Evolutionary conservation across 2,888 invertebrate species (phyloP).

Genomic region (Megaustenia siamemsis): DNA sequence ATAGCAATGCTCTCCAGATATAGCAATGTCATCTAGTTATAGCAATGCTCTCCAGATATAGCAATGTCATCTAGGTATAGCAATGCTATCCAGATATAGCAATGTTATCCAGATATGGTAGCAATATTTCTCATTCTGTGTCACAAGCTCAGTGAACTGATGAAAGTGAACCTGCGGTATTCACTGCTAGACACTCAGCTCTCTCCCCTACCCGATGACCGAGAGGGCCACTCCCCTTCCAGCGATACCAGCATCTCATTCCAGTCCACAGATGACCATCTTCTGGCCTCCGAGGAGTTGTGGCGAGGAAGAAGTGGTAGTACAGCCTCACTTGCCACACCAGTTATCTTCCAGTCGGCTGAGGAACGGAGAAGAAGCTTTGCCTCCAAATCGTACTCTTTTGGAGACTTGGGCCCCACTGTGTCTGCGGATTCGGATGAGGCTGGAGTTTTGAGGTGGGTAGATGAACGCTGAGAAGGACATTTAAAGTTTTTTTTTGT

Average conservation of each 20-base stretch:
- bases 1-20: no score
- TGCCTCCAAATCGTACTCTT: slow-evolving; percentile 66
- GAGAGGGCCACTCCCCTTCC: slow-evolving; percentile 55
- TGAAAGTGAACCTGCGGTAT: slow-evolving; percentile 68
- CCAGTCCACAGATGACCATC: slow-evolving; percentile 63
- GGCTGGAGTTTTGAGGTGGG: slow-evolving; percentile 55
- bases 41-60: no score
- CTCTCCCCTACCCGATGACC: slow-evolving; percentile 55
- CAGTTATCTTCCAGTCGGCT: slow-evolving; percentile 49
- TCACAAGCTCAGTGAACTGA: slow-evolving; percentile 67
- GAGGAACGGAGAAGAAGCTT: slow-evolving; percentile 61
- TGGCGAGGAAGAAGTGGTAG: slow-evolving; percentile 64
- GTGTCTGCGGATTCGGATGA: slow-evolving; percentile 62
- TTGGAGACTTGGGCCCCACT: slow-evolving; percentile 64
- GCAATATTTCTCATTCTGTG: no score
- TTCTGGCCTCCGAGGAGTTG: slow-evolving; percentile 62
- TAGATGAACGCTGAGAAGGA: neutral
- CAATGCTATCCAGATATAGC: no score
- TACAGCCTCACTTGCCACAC: slow-evolving; percentile 61
- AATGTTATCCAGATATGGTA: no score
- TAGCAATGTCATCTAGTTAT: no score
- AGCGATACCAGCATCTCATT: slow-evolving; percentile 59
- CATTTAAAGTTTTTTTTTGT: no score
- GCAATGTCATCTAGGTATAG: no score
- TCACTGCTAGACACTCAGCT: slow-evolving; percentile 59